Conservation (phyloP, 2,113 vertebrate species). For the Pteruthius melanotis region DNA sequence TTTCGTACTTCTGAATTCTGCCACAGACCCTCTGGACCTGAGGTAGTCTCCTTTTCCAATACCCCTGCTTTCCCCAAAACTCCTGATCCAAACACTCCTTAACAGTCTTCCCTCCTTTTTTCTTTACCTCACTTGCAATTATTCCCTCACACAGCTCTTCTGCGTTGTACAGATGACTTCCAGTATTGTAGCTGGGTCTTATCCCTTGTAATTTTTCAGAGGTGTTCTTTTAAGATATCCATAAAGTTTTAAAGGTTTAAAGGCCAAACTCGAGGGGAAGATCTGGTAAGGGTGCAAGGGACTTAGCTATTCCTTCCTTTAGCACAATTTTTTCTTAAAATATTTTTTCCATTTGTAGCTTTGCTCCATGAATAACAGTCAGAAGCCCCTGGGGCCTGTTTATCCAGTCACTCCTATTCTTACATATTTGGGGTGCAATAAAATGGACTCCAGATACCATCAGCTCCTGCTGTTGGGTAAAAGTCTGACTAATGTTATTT, state of each 20-base stretch:
- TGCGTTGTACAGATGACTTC: not conserved
- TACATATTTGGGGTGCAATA: not conserved
- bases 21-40: not conserved
- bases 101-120: not conserved
- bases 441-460: not conserved
- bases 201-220: not conserved
- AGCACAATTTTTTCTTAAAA: not conserved
- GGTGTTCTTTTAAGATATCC: constrained; percentile 3
- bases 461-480: not conserved
- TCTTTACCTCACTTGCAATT: not conserved
- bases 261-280: constrained; percentile 25
- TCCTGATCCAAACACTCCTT: not conserved
- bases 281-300: not conserved
- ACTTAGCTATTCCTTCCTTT: not conserved
- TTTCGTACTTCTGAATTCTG: not conserved
- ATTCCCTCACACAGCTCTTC: not conserved
- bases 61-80: not conserved
- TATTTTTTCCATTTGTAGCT: not conserved
- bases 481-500: not conserved
- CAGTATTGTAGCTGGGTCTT: not conserved
- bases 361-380: not conserved
- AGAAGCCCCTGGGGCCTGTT: not conserved
- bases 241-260: constrained; percentile 30
- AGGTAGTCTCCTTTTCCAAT: not conserved
- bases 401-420: not conserved